Conservation (phyloP, 2,888 invertebrate genomes). For the Psylliodes chrysocephalus region DNA sequence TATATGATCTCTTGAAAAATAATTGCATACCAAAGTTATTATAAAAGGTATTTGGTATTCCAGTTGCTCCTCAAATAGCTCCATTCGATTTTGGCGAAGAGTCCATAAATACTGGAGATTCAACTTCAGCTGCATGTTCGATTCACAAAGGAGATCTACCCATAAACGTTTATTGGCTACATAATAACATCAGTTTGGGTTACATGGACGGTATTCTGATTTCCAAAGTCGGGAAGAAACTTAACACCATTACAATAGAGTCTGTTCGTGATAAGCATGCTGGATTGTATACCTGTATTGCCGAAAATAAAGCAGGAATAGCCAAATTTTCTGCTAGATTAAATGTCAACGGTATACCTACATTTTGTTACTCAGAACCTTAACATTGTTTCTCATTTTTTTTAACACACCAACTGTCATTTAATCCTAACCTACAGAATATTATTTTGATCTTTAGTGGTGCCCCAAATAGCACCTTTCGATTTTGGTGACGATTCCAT, state of each 20-base stretch:
- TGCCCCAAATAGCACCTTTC: conserved; percentile 64
- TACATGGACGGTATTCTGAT: conserved; percentile 58
- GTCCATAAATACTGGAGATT: conserved; percentile 77
- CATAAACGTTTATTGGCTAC: conserved; percentile 77
- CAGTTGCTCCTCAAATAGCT: too few relatives aligned
- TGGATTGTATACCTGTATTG: conserved; percentile 82
- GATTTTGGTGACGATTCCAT: conserved; percentile 69
- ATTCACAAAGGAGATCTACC: conserved; percentile 81
- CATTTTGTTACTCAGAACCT: too few relatives aligned
- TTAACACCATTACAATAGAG: conserved; percentile 73
- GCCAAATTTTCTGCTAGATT: conserved; percentile 66
- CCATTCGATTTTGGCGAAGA: conserved; percentile 79
- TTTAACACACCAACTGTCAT: background rate
- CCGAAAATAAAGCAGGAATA: conserved; percentile 69
- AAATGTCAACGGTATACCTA: conserved; percentile 66
- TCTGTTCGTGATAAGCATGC: conserved; percentile 77
- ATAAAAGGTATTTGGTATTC: too few relatives aligned
- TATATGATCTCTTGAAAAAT: too few relatives aligned
- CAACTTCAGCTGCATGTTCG: conserved; percentile 75
- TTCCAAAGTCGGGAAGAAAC: conserved; percentile 67
- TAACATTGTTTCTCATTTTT: too few relatives aligned
- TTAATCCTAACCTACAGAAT: too few relatives aligned
- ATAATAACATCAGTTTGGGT: conserved; percentile 71
- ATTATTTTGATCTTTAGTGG: conserved; percentile 44
- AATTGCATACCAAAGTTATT: too few relatives aligned